These are phyloP conservation scores for Sycophila sp. DNA, from an alignment of 1,140 invertebrate species.

Conservation along the genomic window DNA sequence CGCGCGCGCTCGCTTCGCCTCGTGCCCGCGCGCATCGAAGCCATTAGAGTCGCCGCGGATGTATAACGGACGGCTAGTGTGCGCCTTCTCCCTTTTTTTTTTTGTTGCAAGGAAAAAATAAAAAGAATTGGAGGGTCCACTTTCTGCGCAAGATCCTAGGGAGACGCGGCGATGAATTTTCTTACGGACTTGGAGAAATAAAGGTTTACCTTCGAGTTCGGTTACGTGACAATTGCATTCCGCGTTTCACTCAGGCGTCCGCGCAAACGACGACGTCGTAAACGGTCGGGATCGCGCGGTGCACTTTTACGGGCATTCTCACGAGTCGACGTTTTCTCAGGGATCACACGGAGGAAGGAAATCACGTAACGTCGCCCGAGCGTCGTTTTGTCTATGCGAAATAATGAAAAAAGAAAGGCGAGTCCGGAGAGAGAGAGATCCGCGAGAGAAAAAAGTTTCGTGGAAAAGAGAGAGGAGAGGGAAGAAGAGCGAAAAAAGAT, in stretches of 20 bases:
- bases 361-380: background rate
- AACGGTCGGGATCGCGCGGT: no score
- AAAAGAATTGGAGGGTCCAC: no score
- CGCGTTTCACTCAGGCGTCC: no score
- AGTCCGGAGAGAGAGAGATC: background rate
- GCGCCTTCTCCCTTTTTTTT: slow-evolving; percentile 26
- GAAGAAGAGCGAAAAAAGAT: slow-evolving; percentile 37
- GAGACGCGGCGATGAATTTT: no score
- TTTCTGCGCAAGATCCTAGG: no score
- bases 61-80: slow-evolving; percentile 50
- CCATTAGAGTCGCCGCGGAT: slow-evolving; percentile 59
- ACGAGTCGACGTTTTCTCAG: slow-evolving; percentile 6
- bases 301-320: background rate
- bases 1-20: slow-evolving; percentile 50
- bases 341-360: background rate
- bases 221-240: no score
- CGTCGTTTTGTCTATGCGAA: slow-evolving; percentile 22
- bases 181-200: no score
- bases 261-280: no score
- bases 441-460: slow-evolving; percentile 22
- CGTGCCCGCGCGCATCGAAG: slow-evolving; percentile 57
- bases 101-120: no score
- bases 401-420: background rate
- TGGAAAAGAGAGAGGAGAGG: slow-evolving; percentile 4
- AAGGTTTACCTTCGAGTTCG: no score